A percentile compares a stretch with the other conserved stretches of the same genome.
These are phyloP conservation scores for Thyatira batis DNA, from an alignment of 2,888 invertebrate genomes.

Conservation along the genomic window DNA sequence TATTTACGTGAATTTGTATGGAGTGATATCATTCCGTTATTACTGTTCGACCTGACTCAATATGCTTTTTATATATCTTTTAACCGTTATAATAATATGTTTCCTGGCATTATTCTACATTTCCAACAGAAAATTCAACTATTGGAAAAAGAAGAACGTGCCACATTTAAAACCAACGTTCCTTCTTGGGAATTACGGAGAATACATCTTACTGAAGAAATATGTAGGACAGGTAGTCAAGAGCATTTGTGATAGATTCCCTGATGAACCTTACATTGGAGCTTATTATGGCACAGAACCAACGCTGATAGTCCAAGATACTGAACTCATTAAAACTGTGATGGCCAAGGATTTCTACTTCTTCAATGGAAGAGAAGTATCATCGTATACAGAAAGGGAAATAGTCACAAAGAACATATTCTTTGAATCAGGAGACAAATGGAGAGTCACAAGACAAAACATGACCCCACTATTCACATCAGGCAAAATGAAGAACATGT, in stretches of 20 bases:
- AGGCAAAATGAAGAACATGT: conserved; percentile 28
- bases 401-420: conserved; percentile 6
- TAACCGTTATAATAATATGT: not conserved
- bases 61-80: not conserved
- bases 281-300: conserved; percentile 29
- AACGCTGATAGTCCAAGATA: conserved; percentile 24
- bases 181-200: conserved; percentile 22
- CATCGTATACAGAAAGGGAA: conserved; percentile 14
- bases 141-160: conserved; percentile 27
- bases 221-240: conserved; percentile 12
- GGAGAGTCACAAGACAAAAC: conserved; percentile 29
- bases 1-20: not conserved
- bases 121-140: conserved; percentile 15
- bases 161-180: conserved; percentile 19
- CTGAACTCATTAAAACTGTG: conserved; percentile 25
- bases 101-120: not conserved
- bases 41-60: not conserved
- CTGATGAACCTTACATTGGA: conserved; percentile 24
- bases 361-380: conserved; percentile 26
- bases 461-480: conserved; percentile 28
- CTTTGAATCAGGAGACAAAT: conserved; percentile 11
- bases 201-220: conserved; percentile 16
- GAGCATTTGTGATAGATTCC: conserved; percentile 21
- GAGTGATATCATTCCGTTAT: not conserved
- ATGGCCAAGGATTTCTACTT: conserved; percentile 31